Conservation (phyloP, 2,113 vertebrate genomes). For the Mesitornis unicolor region DNA sequence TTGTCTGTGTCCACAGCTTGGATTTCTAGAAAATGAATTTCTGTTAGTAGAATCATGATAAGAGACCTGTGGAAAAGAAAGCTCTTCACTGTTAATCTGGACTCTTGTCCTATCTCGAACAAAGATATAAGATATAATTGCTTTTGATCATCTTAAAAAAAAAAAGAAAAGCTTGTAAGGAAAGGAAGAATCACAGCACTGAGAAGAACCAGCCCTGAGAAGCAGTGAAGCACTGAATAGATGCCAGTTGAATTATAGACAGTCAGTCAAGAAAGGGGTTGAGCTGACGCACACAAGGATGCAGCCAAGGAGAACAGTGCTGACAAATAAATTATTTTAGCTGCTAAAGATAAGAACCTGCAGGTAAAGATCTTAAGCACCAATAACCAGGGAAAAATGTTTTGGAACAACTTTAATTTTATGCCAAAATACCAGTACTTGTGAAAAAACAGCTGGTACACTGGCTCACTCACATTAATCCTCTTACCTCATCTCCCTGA, state of each 20-base stretch:
- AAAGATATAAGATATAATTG: not conserved
- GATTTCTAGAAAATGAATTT: constrained; percentile 39
- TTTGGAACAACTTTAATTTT: not conserved
- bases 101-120: not conserved
- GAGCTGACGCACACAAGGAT: not conserved
- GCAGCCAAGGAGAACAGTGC: constrained; percentile 35
- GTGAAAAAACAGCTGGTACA: not conserved
- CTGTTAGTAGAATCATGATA: not conserved
- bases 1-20: not conserved
- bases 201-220: not conserved
- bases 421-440: not conserved
- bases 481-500: not conserved
- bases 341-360: constrained; percentile 5
- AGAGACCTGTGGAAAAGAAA: not conserved
- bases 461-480: not conserved
- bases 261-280: not conserved
- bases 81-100: not conserved
- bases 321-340: constrained; percentile 54
- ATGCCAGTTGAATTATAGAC: constrained; percentile 22
- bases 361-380: not conserved
- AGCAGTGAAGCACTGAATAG: not conserved
- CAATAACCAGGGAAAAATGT: not conserved
- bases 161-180: not conserved
- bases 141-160: not conserved
- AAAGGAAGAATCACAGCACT: not conserved